These are phyloP conservation scores for Urosaurus nigricauda DNA, from an alignment of 2,797 vertebrate species.

Conservation along the genomic window DNA sequence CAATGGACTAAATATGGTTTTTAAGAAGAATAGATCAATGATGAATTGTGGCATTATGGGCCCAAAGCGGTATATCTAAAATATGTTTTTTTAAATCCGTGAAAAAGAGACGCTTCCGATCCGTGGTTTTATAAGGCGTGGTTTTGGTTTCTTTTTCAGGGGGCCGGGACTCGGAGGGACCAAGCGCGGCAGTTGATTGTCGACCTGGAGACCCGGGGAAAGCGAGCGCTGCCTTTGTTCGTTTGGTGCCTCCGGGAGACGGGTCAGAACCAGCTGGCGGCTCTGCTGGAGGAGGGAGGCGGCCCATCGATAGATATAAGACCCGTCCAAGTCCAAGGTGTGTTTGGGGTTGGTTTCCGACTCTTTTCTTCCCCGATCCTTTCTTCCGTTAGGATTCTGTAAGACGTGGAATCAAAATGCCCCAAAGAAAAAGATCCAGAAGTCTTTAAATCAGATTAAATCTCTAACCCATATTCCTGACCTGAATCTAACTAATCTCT, in stretches of 20 bases:
- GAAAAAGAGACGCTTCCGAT: no score
- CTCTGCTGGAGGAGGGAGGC: conserved; percentile 72
- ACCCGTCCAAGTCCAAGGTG: conserved; percentile 40
- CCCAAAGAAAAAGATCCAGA: no score
- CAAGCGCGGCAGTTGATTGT: conserved; percentile 87
- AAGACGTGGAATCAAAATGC: no score
- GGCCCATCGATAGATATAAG: background rate
- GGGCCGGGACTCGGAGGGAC: conserved; percentile 80
- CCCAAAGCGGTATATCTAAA: background rate
- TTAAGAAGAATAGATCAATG: no score
- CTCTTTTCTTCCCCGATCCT: background rate
- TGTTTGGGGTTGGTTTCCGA: rapidly evolving
- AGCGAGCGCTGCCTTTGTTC: conserved; percentile 86
- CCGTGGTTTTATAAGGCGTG: no score
- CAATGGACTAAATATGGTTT: no score
- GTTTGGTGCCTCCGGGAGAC: conserved; percentile 87
- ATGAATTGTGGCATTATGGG: no score
- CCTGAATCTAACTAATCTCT: no score
- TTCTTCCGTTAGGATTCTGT: background rate
- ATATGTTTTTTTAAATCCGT: no score
- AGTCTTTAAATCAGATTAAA: background rate
- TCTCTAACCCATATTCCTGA: no score
- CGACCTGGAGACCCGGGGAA: conserved; percentile 91
- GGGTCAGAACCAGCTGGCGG: conserved; percentile 78
- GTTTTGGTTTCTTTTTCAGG: conserved; percentile 76